phyloP scores from a whole-genome alignment of 2,113 vertebrate species.

The Sula dactylatra region DNA sequence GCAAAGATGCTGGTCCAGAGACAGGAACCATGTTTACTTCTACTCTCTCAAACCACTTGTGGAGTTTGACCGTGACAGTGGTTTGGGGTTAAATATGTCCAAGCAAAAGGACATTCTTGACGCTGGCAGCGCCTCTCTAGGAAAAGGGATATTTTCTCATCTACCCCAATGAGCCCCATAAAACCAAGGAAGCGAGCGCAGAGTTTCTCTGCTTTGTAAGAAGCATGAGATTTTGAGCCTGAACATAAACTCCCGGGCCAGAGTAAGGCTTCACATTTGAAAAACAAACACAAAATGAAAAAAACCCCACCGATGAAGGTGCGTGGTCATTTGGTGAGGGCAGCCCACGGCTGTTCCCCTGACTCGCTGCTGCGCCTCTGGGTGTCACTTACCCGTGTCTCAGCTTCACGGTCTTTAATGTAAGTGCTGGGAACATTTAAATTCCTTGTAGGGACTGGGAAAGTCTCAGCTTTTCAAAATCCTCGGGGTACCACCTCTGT shows the following conservation, averaged over 20 bases:
- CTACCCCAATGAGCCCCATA: background rate
- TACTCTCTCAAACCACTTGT: background rate
- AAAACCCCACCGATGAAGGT: rapidly evolving
- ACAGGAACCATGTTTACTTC: background rate
- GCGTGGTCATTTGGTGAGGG: background rate
- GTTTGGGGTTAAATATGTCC: background rate
- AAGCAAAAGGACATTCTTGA: background rate
- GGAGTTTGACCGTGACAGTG: background rate
- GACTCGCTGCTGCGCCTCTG: background rate
- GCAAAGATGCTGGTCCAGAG: rapidly evolving
- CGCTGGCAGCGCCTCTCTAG: no score
- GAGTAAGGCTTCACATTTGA: background rate
- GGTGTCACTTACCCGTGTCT: background rate
- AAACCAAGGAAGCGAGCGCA: rapidly evolving
- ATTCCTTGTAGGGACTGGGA: background rate
- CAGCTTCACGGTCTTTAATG: rapidly evolving
- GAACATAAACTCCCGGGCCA: background rate
- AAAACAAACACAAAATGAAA: background rate
- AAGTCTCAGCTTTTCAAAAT: background rate
- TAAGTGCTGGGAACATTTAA: background rate
- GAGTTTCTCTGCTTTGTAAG: background rate
- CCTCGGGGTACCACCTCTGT: background rate
- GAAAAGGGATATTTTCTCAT: background rate
- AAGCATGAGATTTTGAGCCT: background rate
- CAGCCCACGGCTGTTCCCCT: rapidly evolving